A percentile compares a stretch with the other conserved stretches of the same genome.
These are phyloP conservation scores for Nemotelus nigrinus DNA, from an alignment of 2,888 invertebrate species.

Conservation along the genomic window DNA sequence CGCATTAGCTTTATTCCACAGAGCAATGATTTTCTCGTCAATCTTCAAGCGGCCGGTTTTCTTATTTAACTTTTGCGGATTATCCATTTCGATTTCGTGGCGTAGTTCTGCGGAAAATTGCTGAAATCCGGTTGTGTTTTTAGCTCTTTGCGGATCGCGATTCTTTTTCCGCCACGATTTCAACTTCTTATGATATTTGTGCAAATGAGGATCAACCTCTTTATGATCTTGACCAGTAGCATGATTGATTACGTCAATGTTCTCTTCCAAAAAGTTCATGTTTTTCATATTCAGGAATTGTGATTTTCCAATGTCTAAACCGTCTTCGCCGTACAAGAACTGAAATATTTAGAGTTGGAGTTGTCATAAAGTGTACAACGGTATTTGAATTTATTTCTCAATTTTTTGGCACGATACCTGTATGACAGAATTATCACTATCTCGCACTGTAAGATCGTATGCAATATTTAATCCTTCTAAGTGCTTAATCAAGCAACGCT, in stretches of 20 bases:
- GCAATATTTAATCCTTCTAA: constrained; percentile 92
- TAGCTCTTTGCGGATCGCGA: constrained; percentile 65
- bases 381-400: not conserved
- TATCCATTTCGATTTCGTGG: constrained; percentile 65
- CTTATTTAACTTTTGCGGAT: constrained; percentile 64
- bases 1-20: constrained; percentile 73
- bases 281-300: constrained; percentile 83
- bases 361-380: not conserved
- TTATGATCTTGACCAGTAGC: constrained; percentile 69
- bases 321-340: constrained; percentile 94
- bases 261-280: constrained; percentile 83
- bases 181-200: constrained; percentile 70
- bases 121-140: constrained; percentile 68
- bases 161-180: constrained; percentile 72
- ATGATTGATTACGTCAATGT: constrained; percentile 74
- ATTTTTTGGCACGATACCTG: constrained; percentile 68
- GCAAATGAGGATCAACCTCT: constrained; percentile 68
- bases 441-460: constrained; percentile 95
- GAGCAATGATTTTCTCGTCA: constrained; percentile 70
- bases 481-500: constrained; percentile 96
- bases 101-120: constrained; percentile 69
- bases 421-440: constrained; percentile 91
- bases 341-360: constrained; percentile 57
- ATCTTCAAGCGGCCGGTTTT: constrained; percentile 71
- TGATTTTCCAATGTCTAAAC: constrained; percentile 87